phyloP scores from a whole-genome alignment of 2,888 invertebrate species.

The Pammene aurita region DNA sequence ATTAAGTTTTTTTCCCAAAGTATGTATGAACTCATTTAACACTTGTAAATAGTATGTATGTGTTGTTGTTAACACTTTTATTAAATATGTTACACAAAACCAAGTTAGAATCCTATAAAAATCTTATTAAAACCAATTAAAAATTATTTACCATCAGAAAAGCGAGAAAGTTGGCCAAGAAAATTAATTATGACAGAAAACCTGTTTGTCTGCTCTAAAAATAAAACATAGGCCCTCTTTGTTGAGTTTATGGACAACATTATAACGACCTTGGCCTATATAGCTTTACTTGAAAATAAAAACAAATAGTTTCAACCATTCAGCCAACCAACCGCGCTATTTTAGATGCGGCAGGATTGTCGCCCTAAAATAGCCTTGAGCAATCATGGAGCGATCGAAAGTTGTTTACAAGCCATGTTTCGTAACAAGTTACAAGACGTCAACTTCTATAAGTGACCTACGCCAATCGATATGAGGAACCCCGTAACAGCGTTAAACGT shows the following conservation, averaged over 20 bases:
- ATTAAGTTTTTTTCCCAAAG: no score
- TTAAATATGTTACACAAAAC: no score
- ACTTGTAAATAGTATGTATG: no score
- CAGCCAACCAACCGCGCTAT: constrained; percentile 9
- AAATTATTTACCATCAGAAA: no score
- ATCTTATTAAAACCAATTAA: no score
- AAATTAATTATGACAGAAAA: no score
- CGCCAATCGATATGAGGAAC: constrained; percentile 43
- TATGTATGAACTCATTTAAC: no score
- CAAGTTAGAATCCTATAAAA: no score
- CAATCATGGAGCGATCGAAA: constrained; percentile 63
- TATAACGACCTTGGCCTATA: constrained; percentile 37
- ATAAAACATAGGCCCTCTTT: neutral
- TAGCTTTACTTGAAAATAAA: constrained; percentile 7
- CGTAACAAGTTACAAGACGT: constrained; percentile 67
- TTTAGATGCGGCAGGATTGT: constrained; percentile 17
- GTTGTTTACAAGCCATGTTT: constrained; percentile 74
- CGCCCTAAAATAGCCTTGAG: constrained; percentile 61
- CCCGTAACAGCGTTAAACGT: constrained; percentile 21
- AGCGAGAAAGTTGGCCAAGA: no score
- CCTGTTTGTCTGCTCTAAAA: neutral
- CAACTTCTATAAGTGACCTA: constrained; percentile 54
- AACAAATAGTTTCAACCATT: neutral
- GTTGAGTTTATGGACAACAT: constrained; percentile 22
- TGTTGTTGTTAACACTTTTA: no score